phyloP scores from a whole-genome alignment of 2,113 vertebrate genomes.

The Oreotragus oreotragus region DNA sequence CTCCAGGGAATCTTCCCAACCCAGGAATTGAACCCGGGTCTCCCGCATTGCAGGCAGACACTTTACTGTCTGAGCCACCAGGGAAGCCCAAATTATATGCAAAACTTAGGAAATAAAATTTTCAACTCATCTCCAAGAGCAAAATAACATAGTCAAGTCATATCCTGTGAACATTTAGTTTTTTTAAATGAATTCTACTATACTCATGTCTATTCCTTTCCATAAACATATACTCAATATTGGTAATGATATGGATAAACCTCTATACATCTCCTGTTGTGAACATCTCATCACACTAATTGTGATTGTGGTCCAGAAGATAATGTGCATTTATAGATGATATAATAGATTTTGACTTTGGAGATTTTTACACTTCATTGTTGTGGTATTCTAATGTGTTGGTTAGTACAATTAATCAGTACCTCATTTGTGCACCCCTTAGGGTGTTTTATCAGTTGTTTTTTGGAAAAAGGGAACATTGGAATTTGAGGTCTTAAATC shows the following conservation, averaged over 20 bases:
- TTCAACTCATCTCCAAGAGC: background rate
- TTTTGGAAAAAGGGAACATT: background rate
- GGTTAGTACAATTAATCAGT: background rate
- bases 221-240: no score
- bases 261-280: background rate
- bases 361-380: background rate
- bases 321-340: background rate
- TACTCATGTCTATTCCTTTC: background rate
- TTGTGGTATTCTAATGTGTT: background rate
- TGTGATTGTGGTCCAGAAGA: background rate
- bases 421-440: background rate
- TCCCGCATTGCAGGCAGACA: rapidly evolving
- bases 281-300: background rate
- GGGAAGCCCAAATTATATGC: background rate
- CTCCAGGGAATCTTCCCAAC: no score
- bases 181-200: background rate
- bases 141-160: background rate
- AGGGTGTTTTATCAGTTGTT: background rate
- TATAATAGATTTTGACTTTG: background rate
- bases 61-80: no score
- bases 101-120: background rate
- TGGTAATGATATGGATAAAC: background rate
- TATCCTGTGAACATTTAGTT: background rate
- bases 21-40: rapidly evolving
- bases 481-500: background rate